These are phyloP conservation scores for Ibycter americanus DNA, from an alignment of 2,797 vertebrate species.

Conservation along the genomic window DNA sequence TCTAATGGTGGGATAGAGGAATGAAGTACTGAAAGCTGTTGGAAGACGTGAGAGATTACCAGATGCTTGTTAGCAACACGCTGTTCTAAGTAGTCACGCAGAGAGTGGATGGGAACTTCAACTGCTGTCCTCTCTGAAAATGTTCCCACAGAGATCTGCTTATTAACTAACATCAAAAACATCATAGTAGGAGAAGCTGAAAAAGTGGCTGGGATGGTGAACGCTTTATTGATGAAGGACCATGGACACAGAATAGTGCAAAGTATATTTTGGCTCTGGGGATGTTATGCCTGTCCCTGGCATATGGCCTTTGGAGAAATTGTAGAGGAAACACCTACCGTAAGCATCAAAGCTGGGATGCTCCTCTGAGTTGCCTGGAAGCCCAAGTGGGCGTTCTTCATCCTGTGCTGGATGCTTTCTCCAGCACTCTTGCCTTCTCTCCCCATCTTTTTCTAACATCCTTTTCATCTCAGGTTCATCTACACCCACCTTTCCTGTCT, in stretches of 20 bases:
- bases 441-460: neutral
- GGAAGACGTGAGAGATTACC: neutral
- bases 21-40: constrained; percentile 13
- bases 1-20: neutral
- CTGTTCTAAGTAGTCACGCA: neutral
- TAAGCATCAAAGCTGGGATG: neutral
- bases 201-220: neutral
- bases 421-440: neutral
- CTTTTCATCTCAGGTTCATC: neutral
- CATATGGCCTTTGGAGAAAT: neutral
- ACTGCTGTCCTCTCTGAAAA: neutral
- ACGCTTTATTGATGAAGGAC: neutral
- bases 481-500: neutral
- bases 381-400: neutral
- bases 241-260: neutral
- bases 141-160: constrained; percentile 24
- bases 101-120: neutral
- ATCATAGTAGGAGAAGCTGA: neutral
- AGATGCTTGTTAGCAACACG: constrained; percentile 39
- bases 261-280: neutral
- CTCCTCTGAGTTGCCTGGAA: neutral
- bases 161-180: neutral
- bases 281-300: neutral
- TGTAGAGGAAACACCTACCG: neutral
- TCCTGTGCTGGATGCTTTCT: neutral